Evolutionary conservation across 1,140 invertebrate species (phyloP).

Genomic region (Ylistrum balloti): DNA sequence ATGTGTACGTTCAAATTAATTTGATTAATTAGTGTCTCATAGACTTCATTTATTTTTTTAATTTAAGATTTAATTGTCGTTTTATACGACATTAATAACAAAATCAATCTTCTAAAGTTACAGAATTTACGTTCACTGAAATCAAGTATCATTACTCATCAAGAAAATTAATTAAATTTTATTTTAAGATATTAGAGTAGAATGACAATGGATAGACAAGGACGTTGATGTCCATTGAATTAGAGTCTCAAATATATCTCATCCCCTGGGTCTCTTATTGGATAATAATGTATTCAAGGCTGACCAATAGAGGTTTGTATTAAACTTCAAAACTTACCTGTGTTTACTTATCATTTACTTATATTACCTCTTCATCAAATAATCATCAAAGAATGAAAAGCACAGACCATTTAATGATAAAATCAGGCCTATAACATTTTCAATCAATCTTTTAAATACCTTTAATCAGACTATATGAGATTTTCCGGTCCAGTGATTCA

Average conservation of each 20-base stretch:
- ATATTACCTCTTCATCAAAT: slow-evolving; percentile 23
- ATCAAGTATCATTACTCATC: neutral
- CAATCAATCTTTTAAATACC: slow-evolving; percentile 40
- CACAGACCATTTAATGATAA: neutral
- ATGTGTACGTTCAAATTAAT: no score
- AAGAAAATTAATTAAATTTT: slow-evolving; percentile 31
- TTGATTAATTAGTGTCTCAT: neutral
- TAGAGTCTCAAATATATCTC: neutral
- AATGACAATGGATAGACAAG: neutral
- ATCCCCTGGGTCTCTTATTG: neutral
- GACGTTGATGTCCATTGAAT: neutral
- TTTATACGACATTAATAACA: neutral
- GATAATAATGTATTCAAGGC: neutral
- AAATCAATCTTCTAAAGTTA: neutral
- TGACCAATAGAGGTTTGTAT: neutral
- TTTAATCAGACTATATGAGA: neutral
- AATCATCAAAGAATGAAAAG: neutral
- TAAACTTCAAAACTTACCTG: neutral
- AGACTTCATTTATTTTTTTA: neutral
- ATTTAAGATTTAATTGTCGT: neutral
- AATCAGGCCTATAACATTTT: neutral
- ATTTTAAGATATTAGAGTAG: neutral
- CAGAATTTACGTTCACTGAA: neutral
- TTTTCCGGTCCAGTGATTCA: no score
- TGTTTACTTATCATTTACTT: slow-evolving; percentile 20